Percentiles rank a stretch among this genome's conserved stretches.
Evolutionary conservation across 64 coral and sea anemone genomes (phyloP).

Genomic region (Dendronephthya gigantea): DNA sequence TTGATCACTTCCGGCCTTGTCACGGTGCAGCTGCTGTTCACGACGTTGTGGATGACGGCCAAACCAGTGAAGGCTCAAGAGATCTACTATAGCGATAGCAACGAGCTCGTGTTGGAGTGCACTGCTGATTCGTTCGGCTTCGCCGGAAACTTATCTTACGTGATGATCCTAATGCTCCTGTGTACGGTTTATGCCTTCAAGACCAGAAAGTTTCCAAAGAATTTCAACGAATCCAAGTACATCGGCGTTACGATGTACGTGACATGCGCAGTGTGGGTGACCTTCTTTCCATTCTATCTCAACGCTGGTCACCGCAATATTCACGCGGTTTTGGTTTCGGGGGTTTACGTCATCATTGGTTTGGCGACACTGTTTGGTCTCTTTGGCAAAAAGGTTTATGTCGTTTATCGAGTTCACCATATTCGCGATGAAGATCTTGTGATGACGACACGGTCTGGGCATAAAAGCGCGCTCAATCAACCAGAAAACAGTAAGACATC

Average conservation of each 20-base stretch:
- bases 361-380: neutral
- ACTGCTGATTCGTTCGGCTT: neutral
- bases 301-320: neutral
- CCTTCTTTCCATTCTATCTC: constrained; percentile 31
- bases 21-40: constrained; percentile 16
- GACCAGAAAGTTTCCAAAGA: constrained; percentile 36
- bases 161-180: constrained; percentile 1
- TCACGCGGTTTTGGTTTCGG: neutral
- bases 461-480: too few species aligned
- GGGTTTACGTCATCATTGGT: neutral
- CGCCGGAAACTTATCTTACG: constrained; percentile 23
- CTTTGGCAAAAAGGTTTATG: neutral
- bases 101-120: constrained; percentile 24
- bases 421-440: too few species aligned
- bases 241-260: constrained; percentile 35
- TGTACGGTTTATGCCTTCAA: constrained; percentile 39
- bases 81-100: neutral
- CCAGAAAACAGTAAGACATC: too few species aligned
- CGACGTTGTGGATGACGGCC: constrained; percentile 1
- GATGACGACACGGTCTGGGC: too few species aligned
- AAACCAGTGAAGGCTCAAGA: neutral
- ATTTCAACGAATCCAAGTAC: constrained; percentile 49
- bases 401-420: too few species aligned
- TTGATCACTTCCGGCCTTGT: constrained; percentile 25
- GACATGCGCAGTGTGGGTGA: constrained; percentile 32